Evolutionary conservation across 2,888 invertebrate genomes (phyloP), one percentile per base, ranked within the genome.

Genomic region (Stegana nigrithorax): DNA sequence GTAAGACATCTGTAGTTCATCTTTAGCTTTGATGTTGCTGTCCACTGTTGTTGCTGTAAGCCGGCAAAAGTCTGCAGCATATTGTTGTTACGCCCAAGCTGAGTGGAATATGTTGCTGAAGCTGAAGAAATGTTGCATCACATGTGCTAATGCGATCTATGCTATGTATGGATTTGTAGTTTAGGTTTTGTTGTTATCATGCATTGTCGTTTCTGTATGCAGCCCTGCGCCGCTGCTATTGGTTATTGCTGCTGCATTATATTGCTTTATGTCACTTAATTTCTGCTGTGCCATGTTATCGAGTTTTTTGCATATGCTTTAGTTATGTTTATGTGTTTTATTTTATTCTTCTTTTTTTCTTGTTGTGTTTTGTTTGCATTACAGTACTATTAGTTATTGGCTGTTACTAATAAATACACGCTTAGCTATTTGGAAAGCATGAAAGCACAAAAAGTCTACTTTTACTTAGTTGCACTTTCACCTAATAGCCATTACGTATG

Each of bases 81-180:
- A n/a, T n/a, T n/a, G n/a, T n/a, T n/a, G n/a, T n/a, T n/a, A n/a
- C 42, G 56, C 12, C 10, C 29, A 47, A 32, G 36, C 72, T 77
- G 77, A 75, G 77, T 68, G 51, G 72, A 75, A 75, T 53, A 75
- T 77, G 75, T 36, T 36, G 10, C 10, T 36, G 36, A 36, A 3
- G 36, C 10, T 3, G 0, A n/a, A n/a, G n/a, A 36, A 36, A 36
- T 36, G 36, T 36, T 5, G n/a, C n/a, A n/a, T n/a, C n/a, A n/a
- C n/a, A n/a, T n/a, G n/a, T n/a, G n/a, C n/a, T n/a, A n/a, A n/a
- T n/a, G n/a, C n/a, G n/a, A n/a, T n/a, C n/a, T n/a, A n/a, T n/a
- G n/a, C n/a, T n/a, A n/a, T n/a, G n/a, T n/a, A n/a, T n/a, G n/a
- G n/a, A n/a, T n/a, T n/a, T n/a, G n/a, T n/a, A n/a, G n/a, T 39